Base-by-base conservation (phyloP, 2,113 vertebrate genomes). In the Proterorhinus semilunaris region DNA sequence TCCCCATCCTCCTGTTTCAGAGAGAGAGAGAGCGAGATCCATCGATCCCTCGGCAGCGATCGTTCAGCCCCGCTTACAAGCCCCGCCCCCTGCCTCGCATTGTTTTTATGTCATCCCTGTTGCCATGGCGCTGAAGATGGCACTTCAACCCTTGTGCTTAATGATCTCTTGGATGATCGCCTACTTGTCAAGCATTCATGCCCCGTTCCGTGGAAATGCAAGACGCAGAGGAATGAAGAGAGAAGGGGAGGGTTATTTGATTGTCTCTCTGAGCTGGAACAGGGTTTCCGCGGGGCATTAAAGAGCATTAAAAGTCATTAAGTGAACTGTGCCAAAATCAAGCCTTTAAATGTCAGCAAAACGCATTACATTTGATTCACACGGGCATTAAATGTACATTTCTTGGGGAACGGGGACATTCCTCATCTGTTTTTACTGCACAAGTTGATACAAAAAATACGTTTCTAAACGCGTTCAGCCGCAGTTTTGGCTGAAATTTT, bases 101-200 rank as follows among this genome's bases (percentile, higher is more conserved):
- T 93, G 91, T 92, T 90, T 92, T 90, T 90, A 89, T 91, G 88
- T 90, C 87, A 90, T 92, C 91, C 91, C 91, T 90, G 92, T 93
- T 93, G 91, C 92, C 92, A 93, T 93, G 92, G 91, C 88, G 87
- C 89, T 92, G 91, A 88, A 88, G 88, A 91, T 93, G 92, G 89
- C 91, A 92, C 91, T 93, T 92, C 89, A 93, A 90, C 90, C 91
- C 89, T 89, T 91, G 89, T 87, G 91, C 91, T 92, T 93, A 93
- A 93, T 93, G 92, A 93, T 93, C 90, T 93, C 91, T 92, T 92
- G 91, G 91, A 92, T 92, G 91, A 92, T 91, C 89, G 91, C 91
- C 91, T 91, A 90, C 91, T 92, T 90, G 91, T 91, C 91, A 90
- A 90, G 88, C 83, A 86, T 86, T 87, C 89, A 88, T 85, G 87